phyloP scores from a whole-genome alignment of 2,888 invertebrate species.

The Pediacus dermestoides region DNA sequence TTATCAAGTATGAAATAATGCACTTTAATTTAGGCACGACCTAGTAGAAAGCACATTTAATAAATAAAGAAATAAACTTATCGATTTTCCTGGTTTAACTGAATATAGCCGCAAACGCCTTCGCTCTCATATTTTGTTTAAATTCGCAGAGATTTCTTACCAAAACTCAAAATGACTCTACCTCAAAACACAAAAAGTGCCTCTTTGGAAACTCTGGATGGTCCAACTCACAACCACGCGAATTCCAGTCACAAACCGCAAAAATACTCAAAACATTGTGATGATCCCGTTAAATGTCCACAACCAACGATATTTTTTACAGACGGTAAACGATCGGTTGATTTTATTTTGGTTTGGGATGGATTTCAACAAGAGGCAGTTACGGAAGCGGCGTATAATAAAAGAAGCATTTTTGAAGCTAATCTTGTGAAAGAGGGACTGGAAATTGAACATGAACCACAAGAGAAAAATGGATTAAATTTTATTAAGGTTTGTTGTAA shows the following conservation, averaged over 20 bases:
- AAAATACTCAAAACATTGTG: slow-evolving; percentile 4
- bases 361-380: slow-evolving; percentile 54
- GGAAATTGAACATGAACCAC: slow-evolving; percentile 66
- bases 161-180: too few species aligned
- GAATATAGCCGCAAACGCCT: too few species aligned
- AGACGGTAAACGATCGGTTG: slow-evolving; percentile 69
- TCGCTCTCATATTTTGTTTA: too few species aligned
- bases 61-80: too few species aligned
- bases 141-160: too few species aligned
- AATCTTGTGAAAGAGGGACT: slow-evolving; percentile 73
- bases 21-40: too few species aligned
- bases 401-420: slow-evolving; percentile 63
- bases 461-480: slow-evolving; percentile 64
- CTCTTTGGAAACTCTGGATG: neutral
- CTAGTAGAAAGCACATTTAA: too few species aligned
- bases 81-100: too few species aligned
- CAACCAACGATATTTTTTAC: slow-evolving; percentile 63
- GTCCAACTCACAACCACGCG: too few species aligned
- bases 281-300: slow-evolving; percentile 35
- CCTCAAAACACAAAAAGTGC: slow-evolving; percentile 7
- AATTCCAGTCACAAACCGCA: slow-evolving; percentile 1
- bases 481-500: slow-evolving; percentile 65
- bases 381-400: slow-evolving; percentile 45
- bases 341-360: slow-evolving; percentile 79
- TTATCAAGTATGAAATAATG: too few species aligned